Conservation (phyloP, 2,113 vertebrate species). For the Callospermophilus lateralis region DNA sequence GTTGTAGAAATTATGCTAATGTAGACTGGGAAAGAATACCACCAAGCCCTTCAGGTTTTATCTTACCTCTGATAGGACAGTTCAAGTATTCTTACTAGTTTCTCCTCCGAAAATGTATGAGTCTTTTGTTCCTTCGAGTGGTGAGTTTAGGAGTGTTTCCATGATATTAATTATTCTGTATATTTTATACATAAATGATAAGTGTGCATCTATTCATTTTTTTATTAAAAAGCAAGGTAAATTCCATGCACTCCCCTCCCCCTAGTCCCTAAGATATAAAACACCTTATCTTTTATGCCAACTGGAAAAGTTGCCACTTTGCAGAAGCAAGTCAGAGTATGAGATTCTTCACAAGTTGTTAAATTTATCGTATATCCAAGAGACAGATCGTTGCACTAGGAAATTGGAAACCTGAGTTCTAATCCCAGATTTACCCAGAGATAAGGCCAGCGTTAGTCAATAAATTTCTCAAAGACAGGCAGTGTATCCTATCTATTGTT, state of each 20-base stretch:
- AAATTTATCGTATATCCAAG: constrained; percentile 19
- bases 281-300: constrained; percentile 1
- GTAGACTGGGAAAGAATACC: constrained; percentile 59
- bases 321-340: constrained; percentile 41
- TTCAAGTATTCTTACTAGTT: background rate
- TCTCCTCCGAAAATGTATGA: constrained; percentile 42
- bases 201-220: constrained; percentile 53
- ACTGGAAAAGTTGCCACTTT: constrained; percentile 56
- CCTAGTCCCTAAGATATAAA: constrained; percentile 13
- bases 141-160: background rate
- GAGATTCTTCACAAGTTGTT: constrained; percentile 14
- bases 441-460: constrained; percentile 47
- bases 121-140: constrained; percentile 1
- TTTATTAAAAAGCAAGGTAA: constrained; percentile 37
- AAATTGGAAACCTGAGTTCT: constrained; percentile 57
- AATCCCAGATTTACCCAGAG: constrained; percentile 1
- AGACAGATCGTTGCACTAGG: background rate
- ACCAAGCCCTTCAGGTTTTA: background rate
- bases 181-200: constrained; percentile 24
- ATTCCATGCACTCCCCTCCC: background rate
- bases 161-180: background rate
- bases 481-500: background rate
- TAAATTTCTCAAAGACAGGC: constrained; percentile 22
- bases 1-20: constrained; percentile 51
- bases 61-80: background rate